phyloP scores from a whole-genome alignment of 2,797 vertebrate genomes.

The Balearica regulorum region DNA sequence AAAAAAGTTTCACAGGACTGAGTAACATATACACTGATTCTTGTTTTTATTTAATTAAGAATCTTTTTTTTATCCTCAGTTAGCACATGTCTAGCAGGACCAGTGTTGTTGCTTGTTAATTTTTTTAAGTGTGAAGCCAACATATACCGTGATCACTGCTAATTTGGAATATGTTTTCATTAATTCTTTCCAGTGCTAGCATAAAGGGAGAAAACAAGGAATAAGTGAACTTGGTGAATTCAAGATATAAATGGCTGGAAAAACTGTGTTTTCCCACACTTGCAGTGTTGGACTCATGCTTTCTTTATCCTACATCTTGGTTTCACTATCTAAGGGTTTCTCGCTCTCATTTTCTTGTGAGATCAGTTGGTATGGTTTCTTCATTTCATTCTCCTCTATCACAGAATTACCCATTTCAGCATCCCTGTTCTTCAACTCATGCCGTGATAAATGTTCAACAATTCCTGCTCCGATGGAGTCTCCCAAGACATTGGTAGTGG shows the following conservation, averaged over 20 bases:
- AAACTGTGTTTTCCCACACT: not conserved
- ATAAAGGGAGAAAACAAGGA: conserved; percentile 16
- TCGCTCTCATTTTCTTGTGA: conserved; percentile 90
- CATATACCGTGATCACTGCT: conserved; percentile 13
- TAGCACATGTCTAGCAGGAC: conserved; percentile 54
- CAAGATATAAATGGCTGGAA: not conserved
- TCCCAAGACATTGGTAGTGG: conserved; percentile 94
- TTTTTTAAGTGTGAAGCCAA: conserved; percentile 39
- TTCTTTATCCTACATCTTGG: conserved; percentile 85
- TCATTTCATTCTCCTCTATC: conserved; percentile 94
- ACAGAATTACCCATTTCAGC: conserved; percentile 95
- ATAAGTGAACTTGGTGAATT: conserved; percentile 19
- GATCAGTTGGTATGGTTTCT: conserved; percentile 94
- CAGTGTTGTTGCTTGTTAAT: conserved; percentile 19
- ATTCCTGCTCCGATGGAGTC: conserved; percentile 96
- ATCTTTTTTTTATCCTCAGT: not conserved
- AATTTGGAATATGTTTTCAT: conserved; percentile 29
- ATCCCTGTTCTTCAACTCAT: conserved; percentile 88
- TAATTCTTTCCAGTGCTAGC: conserved; percentile 44
- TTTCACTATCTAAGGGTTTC: conserved; percentile 88
- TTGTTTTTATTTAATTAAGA: not conserved
- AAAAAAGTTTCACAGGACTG: conserved; percentile 32
- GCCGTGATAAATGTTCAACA: conserved; percentile 92
- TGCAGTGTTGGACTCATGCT: not conserved
- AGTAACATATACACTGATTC: conserved; percentile 6